Conservation (phyloP, 2,797 vertebrate genomes). For the Delichon dasypus region DNA sequence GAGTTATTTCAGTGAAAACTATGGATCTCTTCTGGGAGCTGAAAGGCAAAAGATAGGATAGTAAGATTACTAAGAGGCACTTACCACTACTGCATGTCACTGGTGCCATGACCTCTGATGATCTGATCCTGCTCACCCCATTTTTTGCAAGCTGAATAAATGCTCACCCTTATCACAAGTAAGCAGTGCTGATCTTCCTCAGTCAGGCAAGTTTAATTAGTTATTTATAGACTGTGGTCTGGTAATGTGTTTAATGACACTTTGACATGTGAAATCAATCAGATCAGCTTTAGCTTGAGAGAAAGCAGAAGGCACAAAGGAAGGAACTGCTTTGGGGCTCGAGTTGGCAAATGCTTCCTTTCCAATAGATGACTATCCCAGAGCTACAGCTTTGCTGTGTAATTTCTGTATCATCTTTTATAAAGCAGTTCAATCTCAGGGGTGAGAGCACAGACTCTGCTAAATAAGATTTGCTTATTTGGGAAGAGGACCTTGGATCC, state of each 20-base stretch:
- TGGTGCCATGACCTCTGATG: not conserved
- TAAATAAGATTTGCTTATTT: not conserved
- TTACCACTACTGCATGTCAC: fast-evolving
- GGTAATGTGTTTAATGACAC: not conserved
- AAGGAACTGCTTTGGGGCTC: not conserved
- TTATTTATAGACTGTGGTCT: not conserved
- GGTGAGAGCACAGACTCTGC: not conserved
- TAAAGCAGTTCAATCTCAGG: not conserved
- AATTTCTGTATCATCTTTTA: not conserved
- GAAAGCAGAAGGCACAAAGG: not conserved
- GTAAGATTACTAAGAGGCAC: not conserved
- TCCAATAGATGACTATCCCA: not conserved
- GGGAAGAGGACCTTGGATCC: not conserved
- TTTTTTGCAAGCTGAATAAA: not conserved
- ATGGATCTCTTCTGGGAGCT: not conserved
- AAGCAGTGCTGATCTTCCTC: not conserved
- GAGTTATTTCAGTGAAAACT: not conserved
- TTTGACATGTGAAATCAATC: not conserved
- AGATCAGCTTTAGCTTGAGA: not conserved
- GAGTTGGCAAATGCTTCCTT: not conserved
- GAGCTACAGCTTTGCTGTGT: not conserved
- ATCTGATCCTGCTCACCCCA: not conserved
- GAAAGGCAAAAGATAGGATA: not conserved
- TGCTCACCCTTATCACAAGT: not conserved
- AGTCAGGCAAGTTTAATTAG: not conserved